A percentile compares a stretch with the other conserved stretches of the same genome.
Conservation (phyloP, 2,113 vertebrate species). For the Camarhynchus parvulus region DNA sequence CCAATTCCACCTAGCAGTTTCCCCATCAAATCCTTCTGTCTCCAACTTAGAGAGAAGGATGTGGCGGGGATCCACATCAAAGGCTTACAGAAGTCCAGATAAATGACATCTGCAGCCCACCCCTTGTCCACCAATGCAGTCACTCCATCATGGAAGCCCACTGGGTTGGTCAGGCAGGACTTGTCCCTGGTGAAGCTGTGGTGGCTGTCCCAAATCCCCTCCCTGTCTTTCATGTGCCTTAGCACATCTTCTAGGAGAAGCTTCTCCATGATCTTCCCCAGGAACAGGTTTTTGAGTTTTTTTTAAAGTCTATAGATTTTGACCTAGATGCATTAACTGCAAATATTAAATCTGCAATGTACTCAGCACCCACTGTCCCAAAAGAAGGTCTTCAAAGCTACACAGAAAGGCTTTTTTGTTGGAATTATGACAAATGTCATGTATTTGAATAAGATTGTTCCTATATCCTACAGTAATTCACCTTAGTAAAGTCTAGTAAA, state of each 20-base stretch:
- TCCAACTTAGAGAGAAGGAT: neutral
- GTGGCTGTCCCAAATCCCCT: neutral
- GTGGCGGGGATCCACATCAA: neutral
- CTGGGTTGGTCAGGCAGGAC: neutral
- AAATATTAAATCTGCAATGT: neutral
- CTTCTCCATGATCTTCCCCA: neutral
- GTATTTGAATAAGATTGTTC: neutral
- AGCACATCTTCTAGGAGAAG: neutral
- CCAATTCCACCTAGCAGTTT: neutral
- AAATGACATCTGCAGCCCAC: neutral
- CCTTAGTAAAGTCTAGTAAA: neutral
- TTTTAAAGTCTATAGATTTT: neutral
- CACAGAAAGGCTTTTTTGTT: neutral
- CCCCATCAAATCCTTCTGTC: accelerated
- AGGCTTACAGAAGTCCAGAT: neutral
- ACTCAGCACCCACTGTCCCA: neutral
- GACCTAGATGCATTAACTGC: neutral
- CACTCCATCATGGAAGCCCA: neutral
- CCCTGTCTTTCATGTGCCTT: neutral
- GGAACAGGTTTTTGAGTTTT: accelerated
- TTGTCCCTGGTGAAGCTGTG: neutral
- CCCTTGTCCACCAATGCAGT: neutral
- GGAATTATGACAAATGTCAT: neutral
- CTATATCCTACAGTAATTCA: neutral
- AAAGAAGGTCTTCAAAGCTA: neutral